Evolutionary conservation across 2,113 vertebrate species (phyloP), one percentile per base, ranked within the genome.

Genomic region (Percopsis transmontana): DNA sequence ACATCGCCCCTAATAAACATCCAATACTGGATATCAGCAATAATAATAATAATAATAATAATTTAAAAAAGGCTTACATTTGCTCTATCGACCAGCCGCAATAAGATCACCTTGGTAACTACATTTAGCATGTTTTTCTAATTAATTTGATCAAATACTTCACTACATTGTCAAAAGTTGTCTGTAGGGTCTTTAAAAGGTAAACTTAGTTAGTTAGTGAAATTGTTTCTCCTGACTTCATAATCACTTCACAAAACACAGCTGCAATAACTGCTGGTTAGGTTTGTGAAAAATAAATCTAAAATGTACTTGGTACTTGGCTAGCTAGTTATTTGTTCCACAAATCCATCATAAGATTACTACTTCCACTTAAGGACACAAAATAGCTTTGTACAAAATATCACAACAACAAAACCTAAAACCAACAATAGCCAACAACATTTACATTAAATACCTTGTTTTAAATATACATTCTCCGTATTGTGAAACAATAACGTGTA

Each of bases 401-500:
- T 80, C 66, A 60, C 62, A 13, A 59, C 58, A 58, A 84, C 52
- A 2, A 65, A 77, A 68, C 63, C 81, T 57, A 60, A 76, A 78
- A 71, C 80, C 72, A 27, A 70, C 63, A 56, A 85, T 78, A 72
- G 62, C 63, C 66, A 66, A 70, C 62, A 77, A 81, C 70, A 39
- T 63, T 77, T 12, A 86, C 77, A 80, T 59, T 42, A 1, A 79
- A 61, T 47, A 79, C 70, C 40, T 14, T 63, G 76, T 63, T 33
- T 41, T 4, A 80, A 52, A 68, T 68, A 12, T 87, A 87, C 83
- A 82, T 82, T 87, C 81, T 62, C 42, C 45, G 75, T 59, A 16
- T 33, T 58, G 54, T 64, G 74, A 65, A 79, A 79, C 68, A 15
- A 52, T 44, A 18, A 47, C 6, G n/a, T 27, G 78, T 79, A 71